phyloP scores from a whole-genome alignment of 2,113 vertebrate genomes.

The Psettodes erumei region DNA sequence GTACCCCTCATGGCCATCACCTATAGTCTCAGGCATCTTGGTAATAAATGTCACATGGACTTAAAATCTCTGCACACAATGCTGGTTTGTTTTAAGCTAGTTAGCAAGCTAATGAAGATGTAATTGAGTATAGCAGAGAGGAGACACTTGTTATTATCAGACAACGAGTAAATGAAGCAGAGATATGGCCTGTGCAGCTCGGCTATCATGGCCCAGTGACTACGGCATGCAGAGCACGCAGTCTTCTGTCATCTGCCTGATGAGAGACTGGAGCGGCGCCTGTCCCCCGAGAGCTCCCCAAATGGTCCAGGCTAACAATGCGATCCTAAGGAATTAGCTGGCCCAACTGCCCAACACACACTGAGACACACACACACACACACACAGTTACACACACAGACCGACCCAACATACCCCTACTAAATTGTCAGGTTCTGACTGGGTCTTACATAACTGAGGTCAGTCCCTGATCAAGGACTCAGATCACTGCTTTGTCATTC shows the following conservation, averaged over 20 bases:
- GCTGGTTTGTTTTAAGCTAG: conserved; percentile 67
- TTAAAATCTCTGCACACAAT: conserved; percentile 60
- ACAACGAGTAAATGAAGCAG: conserved; percentile 75
- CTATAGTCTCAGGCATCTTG: conserved; percentile 44
- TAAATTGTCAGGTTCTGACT: conserved; percentile 26
- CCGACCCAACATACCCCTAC: conserved; percentile 7
- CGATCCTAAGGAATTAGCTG: conserved; percentile 71
- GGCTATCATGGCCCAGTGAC: conserved; percentile 56
- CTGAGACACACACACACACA: not conserved
- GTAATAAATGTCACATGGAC: conserved; percentile 72
- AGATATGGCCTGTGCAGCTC: conserved; percentile 70
- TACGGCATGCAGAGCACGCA: conserved; percentile 70
- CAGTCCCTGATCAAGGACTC: conserved; percentile 54
- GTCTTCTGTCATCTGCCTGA: conserved; percentile 71
- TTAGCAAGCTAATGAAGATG: conserved; percentile 75
- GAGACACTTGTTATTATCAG: conserved; percentile 76
- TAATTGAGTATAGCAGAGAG: conserved; percentile 76
- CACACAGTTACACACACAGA: not conserved
- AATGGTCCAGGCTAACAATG: conserved; percentile 70
- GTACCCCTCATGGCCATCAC: conserved; percentile 44
- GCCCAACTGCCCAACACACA: conserved; percentile 35
- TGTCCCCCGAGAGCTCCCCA: conserved; percentile 67
- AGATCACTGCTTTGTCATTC: conserved; percentile 58
- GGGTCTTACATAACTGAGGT: conserved; percentile 55
- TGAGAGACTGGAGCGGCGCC: conserved; percentile 60